Percentiles rank a stretch among this genome's conserved stretches.
Conservation (phyloP, 2,888 invertebrate genomes). For the Lasioglossum zephyrum region DNA sequence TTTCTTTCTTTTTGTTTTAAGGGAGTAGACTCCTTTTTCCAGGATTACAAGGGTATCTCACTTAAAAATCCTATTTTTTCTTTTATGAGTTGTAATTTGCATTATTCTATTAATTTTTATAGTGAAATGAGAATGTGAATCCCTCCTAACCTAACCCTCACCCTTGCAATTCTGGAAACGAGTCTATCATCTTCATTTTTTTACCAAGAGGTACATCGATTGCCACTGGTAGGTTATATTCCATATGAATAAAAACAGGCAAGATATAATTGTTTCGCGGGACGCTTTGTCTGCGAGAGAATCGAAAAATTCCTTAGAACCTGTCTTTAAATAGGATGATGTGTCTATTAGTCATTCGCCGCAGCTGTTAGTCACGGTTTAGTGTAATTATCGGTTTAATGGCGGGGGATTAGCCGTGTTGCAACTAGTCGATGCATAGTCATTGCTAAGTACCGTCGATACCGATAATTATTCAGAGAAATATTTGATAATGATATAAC, state of each 20-base stretch:
- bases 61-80: no score
- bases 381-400: conserved; percentile 8
- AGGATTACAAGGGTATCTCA: no score
- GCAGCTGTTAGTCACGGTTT: neutral
- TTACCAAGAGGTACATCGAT: neutral
- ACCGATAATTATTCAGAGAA: neutral
- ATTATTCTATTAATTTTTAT: no score
- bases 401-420: neutral
- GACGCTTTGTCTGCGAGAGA: neutral
- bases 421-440: neutral
- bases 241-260: neutral
- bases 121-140: no score
- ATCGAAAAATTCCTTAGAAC: conserved; percentile 1
- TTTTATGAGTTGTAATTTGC: no score
- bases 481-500: neutral
- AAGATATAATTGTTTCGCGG: neutral
- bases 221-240: no score
- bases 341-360: conserved; percentile 4
- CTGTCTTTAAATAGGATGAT: neutral
- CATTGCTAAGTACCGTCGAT: neutral
- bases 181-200: no score
- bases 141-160: no score
- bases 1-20: no score
- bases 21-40: no score
- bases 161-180: no score